Evolutionary conservation across 1,140 invertebrate species (phyloP), one percentile per base, ranked within the genome.

Genomic region (Zaprionus capensis): DNA sequence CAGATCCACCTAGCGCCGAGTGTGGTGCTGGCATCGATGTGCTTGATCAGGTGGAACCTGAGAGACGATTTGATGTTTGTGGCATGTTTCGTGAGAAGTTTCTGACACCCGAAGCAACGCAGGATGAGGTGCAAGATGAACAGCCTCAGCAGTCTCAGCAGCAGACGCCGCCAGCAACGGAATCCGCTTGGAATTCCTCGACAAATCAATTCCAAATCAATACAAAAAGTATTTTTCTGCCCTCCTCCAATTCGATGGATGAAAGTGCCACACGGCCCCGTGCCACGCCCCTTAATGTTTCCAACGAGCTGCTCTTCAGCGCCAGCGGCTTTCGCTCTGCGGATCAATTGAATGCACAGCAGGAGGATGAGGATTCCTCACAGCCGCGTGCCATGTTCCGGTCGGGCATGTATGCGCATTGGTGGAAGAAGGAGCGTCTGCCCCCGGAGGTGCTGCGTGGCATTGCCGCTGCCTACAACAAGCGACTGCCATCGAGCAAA

Each of bases 371-470:
- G 44, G 46, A 61, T 15, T 11, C 15, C 5, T 11, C 7, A 0
- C 56, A 68, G n/a, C 71, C 82, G 11, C 71, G 71, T 15, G 72
- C 94, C 92, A 94, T 95, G 81, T 97, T 96, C 93, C 95, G 96
- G 36, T 97, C 97, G 26, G 96, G 96, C 80, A 94, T 98, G 91
- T 98, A 98, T 92, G 97, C 97, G 71, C 97, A 98, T 93, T 98
- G 97, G 97, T 97, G 97, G 96, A 95, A 97, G 93, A 97, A 97
- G 95, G 96, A 96, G 91, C 95, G 96, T 86, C 94, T 97, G 92
- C 96, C 96, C 24, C 93, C 94, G 68, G 94, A 94, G 65, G 94
- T 95, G 91, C 93, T 95, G 90, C 91, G 91, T 5, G 94, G 93
- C 75, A 94, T 95, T 81, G 93, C 93, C 66, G 92, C 92, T 72